These are phyloP conservation scores for Artibeus jamaicensis DNA, from an alignment of 2,797 vertebrate species.

Conservation along the genomic window DNA sequence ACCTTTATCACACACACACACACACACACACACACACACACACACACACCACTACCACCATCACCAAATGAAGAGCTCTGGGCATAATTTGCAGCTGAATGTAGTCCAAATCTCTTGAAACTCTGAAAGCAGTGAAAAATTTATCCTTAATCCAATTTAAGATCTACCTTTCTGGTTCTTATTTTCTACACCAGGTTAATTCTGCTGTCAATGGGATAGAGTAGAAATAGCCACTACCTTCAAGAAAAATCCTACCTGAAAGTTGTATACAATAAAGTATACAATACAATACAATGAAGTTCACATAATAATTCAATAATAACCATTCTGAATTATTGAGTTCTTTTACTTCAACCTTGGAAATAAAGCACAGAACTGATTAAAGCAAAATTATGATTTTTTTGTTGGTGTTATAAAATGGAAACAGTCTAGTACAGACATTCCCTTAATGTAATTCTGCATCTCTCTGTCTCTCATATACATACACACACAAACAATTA, in stretches of 20 bases:
- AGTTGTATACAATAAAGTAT: neutral
- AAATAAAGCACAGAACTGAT: neutral
- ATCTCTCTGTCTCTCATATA: neutral
- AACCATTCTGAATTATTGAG: neutral
- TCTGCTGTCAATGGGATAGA: neutral
- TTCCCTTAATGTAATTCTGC: neutral
- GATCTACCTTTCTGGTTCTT: neutral
- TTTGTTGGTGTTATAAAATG: neutral
- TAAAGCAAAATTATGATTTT: neutral
- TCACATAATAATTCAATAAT: neutral
- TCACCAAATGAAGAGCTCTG: neutral
- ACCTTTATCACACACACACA: too few species aligned
- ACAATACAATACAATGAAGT: neutral
- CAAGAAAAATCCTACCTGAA: neutral
- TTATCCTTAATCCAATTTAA: neutral
- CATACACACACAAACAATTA: neutral
- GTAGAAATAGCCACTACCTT: neutral
- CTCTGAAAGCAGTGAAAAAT: neutral
- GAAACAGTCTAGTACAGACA: neutral
- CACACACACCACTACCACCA: neutral
- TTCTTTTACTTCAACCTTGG: neutral
- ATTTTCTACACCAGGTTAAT: neutral
- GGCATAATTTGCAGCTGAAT: neutral
- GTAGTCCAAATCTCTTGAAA: neutral
- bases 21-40: neutral